Base-by-base conservation (phyloP, 2,113 vertebrate species). In the Mesitornis unicolor region DNA sequence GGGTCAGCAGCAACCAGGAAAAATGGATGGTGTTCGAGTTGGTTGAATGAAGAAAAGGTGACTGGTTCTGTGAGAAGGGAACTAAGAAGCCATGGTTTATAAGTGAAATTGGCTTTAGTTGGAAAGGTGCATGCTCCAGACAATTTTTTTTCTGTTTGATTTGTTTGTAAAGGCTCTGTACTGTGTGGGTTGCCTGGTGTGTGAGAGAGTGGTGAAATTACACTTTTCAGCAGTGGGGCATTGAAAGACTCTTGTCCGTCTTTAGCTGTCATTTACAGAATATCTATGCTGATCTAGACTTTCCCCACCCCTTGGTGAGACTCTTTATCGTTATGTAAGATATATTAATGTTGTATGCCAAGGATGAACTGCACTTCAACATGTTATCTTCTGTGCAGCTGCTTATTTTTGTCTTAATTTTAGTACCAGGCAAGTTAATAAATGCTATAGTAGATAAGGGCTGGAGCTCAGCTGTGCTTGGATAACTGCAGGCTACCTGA, bases 331-430 rank as follows among this genome's bases (percentile, higher is more conserved):
- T 94, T 69, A 51, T 19, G 16, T 63, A 65, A 59, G 43, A 69
- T 47, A 8, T 47, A 6, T 75, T 88, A 5, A 22, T 57, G 4
- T 31, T 56, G 13, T 80, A 28, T 38, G 35, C 18, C 1, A 19
- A 45, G 50, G 16, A 35, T 65, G 59, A 84, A 54, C 54, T 67
- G 45, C 16, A 16, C 10, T 77, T 24, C 22, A 69, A 9, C 17
- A 18, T 65, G 29, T 60, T 42, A 7, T 6, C 31, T 84, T 90
- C 33, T 25, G 10, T 80, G 76, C 40, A 89, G 13, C 36, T 86
- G 64, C 59, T 93, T 67, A 16, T 84, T 75, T 89, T 87, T 70
- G 45, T 82, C 64, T n/a, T 40, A 31, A 63, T 85, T 75, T 10
- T 31, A 38, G 7, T 84, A 45, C 33, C 16, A 53, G 17, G 33